phyloP scores from a whole-genome alignment of 2,888 invertebrate genomes.

The Himalopsyche anomala region DNA sequence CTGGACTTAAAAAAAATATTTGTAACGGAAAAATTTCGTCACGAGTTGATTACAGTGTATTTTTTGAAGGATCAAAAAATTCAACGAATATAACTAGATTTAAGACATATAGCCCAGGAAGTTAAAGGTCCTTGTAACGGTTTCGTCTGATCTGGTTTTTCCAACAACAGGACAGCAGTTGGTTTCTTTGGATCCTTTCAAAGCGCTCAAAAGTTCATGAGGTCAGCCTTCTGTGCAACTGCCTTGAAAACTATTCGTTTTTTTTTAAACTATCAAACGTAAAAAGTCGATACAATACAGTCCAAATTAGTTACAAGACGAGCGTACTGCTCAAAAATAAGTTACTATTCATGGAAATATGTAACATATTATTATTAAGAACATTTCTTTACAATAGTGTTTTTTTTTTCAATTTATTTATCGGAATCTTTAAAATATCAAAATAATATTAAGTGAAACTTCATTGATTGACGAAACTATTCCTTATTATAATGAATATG shows the following conservation, averaged over 20 bases:
- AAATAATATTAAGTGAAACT: neutral
- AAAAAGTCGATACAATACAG: slow-evolving; percentile 58
- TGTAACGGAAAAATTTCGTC: slow-evolving; percentile 15
- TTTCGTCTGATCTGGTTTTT: slow-evolving; percentile 56
- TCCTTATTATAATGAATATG: too few relatives aligned
- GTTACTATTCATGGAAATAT: neutral
- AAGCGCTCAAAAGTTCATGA: slow-evolving; percentile 45
- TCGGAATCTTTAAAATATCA: neutral
- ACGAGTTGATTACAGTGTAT: neutral
- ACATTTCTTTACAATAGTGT: neutral
- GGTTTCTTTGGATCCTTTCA: slow-evolving; percentile 51
- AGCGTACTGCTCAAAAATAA: neutral
- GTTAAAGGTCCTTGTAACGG: slow-evolving; percentile 59
- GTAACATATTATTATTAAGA: neutral
- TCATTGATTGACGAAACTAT: too few relatives aligned
- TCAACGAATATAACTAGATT: neutral
- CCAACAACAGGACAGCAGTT: slow-evolving; percentile 44
- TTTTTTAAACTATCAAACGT: slow-evolving; percentile 55
- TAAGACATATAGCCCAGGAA: slow-evolving; percentile 51
- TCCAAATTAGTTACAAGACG: slow-evolving; percentile 63
- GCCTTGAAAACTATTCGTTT: slow-evolving; percentile 55
- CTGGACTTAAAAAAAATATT: neutral
- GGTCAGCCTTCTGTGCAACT: slow-evolving; percentile 62
- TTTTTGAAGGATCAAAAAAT: neutral
- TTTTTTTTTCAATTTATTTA: neutral